Evolutionary conservation across 1,140 invertebrate species (phyloP), one percentile per base, ranked within the genome.

Genomic region (Caerostris darwini): DNA sequence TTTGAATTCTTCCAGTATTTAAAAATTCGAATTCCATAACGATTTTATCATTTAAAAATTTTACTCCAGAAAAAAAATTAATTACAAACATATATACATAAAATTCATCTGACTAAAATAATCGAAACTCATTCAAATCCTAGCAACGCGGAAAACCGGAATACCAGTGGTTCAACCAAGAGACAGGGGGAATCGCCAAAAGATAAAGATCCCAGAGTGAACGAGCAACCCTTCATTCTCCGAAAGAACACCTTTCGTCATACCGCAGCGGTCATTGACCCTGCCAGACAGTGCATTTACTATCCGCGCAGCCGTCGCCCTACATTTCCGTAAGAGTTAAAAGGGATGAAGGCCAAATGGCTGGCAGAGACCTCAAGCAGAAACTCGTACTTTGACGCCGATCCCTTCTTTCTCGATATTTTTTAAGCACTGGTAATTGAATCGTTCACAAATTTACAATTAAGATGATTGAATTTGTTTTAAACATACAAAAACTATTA

Each of bases 201-300:
- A 77, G 71, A 77, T 50, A 77, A 77, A 77, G 71, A 77, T 77
- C 71, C 71, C 71, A 64, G 71, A 53, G 71, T 50, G 71, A 34
- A 5, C 54, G 7, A 93, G 85, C 92, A 93, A 93, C 92, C 92
- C 92, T 93, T 93, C 92, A 54, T 67, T 67, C 90, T 67, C 90
- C 19, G 88, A 91, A 59, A 56, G 82, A 92, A 87, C 92, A 93
- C 92, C 92, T 94, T 94, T 94, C 85, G 67, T 89, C 92, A 94
- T 94, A 88, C 92, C 92, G 86, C n/a, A 58, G 85, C 85, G 92
- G 92, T 34, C 92, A 94, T 61, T 94, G 85, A 94, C 92, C 92
- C 67, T 34, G 57, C 92, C 92, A 94, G 92, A 94, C 92, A 94
- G 92, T 81, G 85, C 92, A 89, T 94, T 88, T 86, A 94, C 67